phyloP scores from a whole-genome alignment of 2,113 vertebrate genomes.

The Anarhynchus alexandrinus region DNA sequence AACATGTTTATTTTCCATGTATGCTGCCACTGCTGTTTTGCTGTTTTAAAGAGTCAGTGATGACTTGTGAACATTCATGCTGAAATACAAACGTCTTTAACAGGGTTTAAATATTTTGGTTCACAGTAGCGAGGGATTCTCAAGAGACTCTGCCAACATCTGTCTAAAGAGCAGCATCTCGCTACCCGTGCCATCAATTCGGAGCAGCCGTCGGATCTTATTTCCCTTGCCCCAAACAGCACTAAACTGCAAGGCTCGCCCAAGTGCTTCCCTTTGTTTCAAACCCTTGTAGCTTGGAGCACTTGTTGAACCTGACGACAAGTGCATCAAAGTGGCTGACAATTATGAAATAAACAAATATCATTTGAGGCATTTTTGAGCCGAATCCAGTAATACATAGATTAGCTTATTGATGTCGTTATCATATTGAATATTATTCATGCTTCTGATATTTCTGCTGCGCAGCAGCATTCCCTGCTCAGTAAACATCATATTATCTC shows the following conservation, averaged over 20 bases:
- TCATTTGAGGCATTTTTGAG: slow-evolving; percentile 15
- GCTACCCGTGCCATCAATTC: accelerated
- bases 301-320: slow-evolving; percentile 64
- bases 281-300: slow-evolving; percentile 48
- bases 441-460: neutral
- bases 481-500: slow-evolving; percentile 14
- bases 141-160: accelerated
- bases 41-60: neutral
- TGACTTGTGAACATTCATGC: neutral
- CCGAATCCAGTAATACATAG: neutral
- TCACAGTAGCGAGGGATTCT: neutral
- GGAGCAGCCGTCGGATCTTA: accelerated
- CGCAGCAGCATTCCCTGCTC: neutral
- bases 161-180: neutral
- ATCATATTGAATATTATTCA: neutral
- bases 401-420: neutral
- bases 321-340: slow-evolving; percentile 56
- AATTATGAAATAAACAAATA: slow-evolving; percentile 67
- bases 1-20: accelerated
- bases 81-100: neutral
- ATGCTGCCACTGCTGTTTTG: neutral
- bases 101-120: neutral
- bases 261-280: slow-evolving; percentile 54
- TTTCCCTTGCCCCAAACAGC: neutral
- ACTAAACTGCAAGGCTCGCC: neutral